Evolutionary conservation across 2,888 invertebrate species (phyloP).

Genomic region (Euplexia lucipara): DNA sequence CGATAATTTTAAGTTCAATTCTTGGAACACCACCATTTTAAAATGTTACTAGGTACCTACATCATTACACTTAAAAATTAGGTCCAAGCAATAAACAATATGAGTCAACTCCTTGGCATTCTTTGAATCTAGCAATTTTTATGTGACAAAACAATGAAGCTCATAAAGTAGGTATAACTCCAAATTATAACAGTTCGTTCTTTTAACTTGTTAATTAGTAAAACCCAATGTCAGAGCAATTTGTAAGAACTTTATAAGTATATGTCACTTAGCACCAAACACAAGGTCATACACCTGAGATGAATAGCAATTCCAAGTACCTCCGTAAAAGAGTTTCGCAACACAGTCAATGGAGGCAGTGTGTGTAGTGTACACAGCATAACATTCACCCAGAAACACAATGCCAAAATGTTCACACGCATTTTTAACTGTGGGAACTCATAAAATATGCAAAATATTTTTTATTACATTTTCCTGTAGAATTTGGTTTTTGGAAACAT

Average conservation of each 20-base stretch:
- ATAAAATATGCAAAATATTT: constrained; percentile 65
- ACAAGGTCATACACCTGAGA: constrained; percentile 80
- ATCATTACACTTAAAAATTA: neutral
- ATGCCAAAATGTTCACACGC: constrained; percentile 87
- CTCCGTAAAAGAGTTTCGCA: constrained; percentile 76
- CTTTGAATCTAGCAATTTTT: too few species aligned
- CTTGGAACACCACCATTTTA: too few species aligned
- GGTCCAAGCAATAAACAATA: neutral
- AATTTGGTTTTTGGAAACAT: constrained; percentile 29
- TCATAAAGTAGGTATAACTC: constrained; percentile 8
- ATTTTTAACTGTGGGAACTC: constrained; percentile 77
- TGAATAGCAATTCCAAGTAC: constrained; percentile 73
- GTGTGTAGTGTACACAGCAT: constrained; percentile 71
- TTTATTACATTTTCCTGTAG: constrained; percentile 18
- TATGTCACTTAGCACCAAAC: constrained; percentile 74
- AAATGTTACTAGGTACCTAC: too few species aligned
- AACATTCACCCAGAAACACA: constrained; percentile 83
- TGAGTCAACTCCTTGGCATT: neutral
- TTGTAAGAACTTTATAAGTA: constrained; percentile 70
- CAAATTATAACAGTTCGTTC: constrained; percentile 35
- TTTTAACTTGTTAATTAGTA: constrained; percentile 62
- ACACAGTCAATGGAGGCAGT: constrained; percentile 75
- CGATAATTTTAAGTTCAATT: too few species aligned
- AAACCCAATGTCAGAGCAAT: constrained; percentile 63
- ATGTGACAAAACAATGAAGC: constrained; percentile 18